Evolutionary conservation across 2,113 vertebrate species (phyloP).

Genomic region (Myrmecophaga tridactyla): DNA sequence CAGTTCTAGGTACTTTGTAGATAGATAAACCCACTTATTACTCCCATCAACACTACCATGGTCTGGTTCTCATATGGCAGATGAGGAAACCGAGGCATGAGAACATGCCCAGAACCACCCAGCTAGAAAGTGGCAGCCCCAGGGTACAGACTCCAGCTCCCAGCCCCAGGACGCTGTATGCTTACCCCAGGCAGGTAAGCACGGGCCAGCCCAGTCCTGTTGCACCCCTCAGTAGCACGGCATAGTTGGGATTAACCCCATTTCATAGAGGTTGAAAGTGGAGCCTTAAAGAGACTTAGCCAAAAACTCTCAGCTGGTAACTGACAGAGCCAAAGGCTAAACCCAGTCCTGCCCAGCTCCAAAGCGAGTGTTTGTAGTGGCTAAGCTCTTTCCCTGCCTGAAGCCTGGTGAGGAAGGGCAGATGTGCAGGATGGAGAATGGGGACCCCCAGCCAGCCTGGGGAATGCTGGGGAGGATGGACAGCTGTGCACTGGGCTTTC

Average conservation of each 20-base stretch:
- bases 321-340: background rate
- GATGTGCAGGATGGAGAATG: accelerated
- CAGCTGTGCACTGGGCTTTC: no score
- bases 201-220: accelerated
- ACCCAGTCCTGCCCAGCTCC: background rate
- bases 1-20: accelerated
- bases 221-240: accelerated
- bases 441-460: accelerated
- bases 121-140: background rate
- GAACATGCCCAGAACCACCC: accelerated
- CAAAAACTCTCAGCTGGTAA: background rate
- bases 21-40: accelerated
- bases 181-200: background rate
- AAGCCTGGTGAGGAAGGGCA: no score
- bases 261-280: accelerated
- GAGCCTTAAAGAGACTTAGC: background rate
- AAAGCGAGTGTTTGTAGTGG: accelerated
- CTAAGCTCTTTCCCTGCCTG: background rate
- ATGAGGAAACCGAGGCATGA: background rate
- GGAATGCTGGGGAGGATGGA: background rate
- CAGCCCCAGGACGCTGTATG: background rate
- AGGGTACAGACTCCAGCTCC: background rate
- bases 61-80: background rate
- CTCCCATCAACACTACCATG: background rate
- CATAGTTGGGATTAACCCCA: accelerated